Evolutionary conservation across 2,888 invertebrate genomes (phyloP).

Genomic region (Eristalis intricaria): DNA sequence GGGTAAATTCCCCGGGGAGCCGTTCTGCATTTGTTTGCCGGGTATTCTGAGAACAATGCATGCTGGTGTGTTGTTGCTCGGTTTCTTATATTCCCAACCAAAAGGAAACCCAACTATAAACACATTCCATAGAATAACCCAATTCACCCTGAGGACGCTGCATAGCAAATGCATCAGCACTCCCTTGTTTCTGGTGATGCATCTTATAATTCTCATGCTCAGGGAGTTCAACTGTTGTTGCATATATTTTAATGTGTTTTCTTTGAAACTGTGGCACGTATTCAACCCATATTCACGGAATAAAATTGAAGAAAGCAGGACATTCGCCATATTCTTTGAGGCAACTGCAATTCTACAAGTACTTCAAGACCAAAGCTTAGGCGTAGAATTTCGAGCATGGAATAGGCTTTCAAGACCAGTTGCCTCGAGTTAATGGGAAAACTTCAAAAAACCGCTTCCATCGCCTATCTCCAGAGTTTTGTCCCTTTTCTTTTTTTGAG

Average conservation of each 20-base stretch:
- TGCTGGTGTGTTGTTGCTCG: slow-evolving; percentile 22
- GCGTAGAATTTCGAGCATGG: not conserved
- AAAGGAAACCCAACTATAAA: slow-evolving; percentile 12
- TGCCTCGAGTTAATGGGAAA: slow-evolving; percentile 41
- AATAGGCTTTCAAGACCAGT: slow-evolving; percentile 20
- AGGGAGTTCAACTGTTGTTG: slow-evolving; percentile 25
- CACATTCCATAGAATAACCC: slow-evolving; percentile 11
- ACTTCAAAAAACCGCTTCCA: slow-evolving; percentile 41
- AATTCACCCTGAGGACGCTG: slow-evolving; percentile 28
- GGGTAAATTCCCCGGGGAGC: not conserved
- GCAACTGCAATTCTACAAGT: slow-evolving; percentile 25
- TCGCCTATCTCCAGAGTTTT: not conserved
- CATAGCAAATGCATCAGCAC: not conserved
- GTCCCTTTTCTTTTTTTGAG: not conserved
- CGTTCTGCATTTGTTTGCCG: slow-evolving; percentile 26
- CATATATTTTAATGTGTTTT: slow-evolving; percentile 44
- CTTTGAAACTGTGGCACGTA: not conserved
- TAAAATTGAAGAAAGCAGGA: slow-evolving; percentile 12
- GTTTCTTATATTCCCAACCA: slow-evolving; percentile 18
- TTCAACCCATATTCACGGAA: not conserved
- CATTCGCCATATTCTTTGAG: slow-evolving; percentile 5
- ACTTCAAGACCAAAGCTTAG: slow-evolving; percentile 31
- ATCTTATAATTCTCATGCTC: slow-evolving; percentile 50
- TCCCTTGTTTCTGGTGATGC: slow-evolving; percentile 30
- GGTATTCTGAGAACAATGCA: slow-evolving; percentile 14